Percentiles rank a stretch among this genome's conserved stretches.
These are phyloP conservation scores for Pholis gunnellus DNA, from an alignment of 2,113 vertebrate species.

Conservation along the genomic window DNA sequence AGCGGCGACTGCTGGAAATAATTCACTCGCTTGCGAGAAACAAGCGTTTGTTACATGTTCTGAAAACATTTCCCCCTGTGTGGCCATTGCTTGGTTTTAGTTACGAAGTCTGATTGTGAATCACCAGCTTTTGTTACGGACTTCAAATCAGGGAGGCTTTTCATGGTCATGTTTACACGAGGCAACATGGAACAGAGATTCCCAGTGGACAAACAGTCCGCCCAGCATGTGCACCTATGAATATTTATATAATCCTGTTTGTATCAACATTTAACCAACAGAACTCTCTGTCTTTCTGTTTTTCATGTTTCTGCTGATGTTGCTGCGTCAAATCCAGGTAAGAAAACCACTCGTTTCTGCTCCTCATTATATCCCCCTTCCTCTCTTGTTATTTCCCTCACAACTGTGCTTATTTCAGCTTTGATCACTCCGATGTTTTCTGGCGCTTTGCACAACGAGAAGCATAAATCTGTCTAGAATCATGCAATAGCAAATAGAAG, in stretches of 20 bases:
- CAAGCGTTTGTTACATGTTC: background rate
- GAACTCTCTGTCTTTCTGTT: conserved; percentile 43
- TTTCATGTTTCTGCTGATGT: conserved; percentile 42
- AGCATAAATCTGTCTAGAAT: background rate
- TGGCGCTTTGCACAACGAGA: conserved; percentile 5
- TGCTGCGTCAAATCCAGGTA: conserved; percentile 57
- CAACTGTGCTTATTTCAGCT: conserved; percentile 1
- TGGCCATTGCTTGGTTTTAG: background rate
- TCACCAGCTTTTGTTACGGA: conserved; percentile 19
- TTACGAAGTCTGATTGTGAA: conserved; percentile 25
- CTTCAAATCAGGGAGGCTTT: conserved; percentile 29
- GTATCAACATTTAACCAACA: conserved; percentile 42
- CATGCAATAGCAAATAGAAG: conserved; percentile 3
- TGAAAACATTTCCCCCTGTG: background rate
- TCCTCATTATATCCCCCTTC: background rate
- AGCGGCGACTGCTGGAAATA: background rate
- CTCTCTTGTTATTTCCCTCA: background rate
- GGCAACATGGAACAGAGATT: conserved; percentile 30
- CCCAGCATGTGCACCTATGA: conserved; percentile 32
- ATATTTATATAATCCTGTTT: conserved; percentile 53
- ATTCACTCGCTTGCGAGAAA: background rate
- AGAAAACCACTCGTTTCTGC: conserved; percentile 38
- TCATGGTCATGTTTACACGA: conserved; percentile 49
- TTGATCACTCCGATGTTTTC: conserved; percentile 31
- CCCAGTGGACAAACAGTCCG: conserved; percentile 12